phyloP scores from a whole-genome alignment of 2,113 vertebrate genomes.

The Choloepus hoffmanni region DNA sequence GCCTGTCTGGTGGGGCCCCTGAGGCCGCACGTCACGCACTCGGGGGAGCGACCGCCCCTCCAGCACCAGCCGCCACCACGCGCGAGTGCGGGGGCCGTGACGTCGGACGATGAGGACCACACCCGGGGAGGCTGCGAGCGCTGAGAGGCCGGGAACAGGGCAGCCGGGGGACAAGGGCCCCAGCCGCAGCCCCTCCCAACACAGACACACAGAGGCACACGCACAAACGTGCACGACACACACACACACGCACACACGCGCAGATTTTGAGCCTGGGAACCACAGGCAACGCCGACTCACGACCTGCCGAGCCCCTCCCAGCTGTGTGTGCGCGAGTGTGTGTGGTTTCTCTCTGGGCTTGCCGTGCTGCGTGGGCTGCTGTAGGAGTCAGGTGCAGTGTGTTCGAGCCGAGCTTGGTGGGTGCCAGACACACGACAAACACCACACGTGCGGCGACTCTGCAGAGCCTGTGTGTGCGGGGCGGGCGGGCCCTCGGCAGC shows the following conservation, averaged over 20 bases:
- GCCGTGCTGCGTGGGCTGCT: too few species aligned
- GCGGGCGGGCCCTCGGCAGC: background rate
- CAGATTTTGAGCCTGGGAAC: background rate
- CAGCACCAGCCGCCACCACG: too few species aligned
- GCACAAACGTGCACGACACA: accelerated
- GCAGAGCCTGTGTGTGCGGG: background rate
- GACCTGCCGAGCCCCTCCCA: background rate
- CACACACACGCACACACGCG: accelerated
- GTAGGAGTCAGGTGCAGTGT: background rate
- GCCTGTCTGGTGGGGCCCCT: too few species aligned
- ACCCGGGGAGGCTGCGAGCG: too few species aligned
- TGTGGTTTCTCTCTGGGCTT: background rate
- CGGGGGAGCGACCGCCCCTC: too few species aligned
- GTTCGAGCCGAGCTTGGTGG: background rate
- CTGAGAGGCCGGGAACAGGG: background rate
- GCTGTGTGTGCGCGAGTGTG: background rate
- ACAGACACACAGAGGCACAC: background rate
- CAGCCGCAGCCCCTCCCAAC: too few species aligned
- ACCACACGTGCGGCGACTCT: accelerated
- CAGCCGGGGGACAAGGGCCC: background rate
- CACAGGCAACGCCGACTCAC: background rate
- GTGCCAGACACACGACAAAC: accelerated
- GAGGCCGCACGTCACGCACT: too few species aligned
- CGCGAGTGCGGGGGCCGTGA: too few species aligned
- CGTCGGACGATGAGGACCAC: too few species aligned